Evolutionary conservation across 1,140 invertebrate genomes (phyloP).

Genomic region (Leptinotarsa lineolata): DNA sequence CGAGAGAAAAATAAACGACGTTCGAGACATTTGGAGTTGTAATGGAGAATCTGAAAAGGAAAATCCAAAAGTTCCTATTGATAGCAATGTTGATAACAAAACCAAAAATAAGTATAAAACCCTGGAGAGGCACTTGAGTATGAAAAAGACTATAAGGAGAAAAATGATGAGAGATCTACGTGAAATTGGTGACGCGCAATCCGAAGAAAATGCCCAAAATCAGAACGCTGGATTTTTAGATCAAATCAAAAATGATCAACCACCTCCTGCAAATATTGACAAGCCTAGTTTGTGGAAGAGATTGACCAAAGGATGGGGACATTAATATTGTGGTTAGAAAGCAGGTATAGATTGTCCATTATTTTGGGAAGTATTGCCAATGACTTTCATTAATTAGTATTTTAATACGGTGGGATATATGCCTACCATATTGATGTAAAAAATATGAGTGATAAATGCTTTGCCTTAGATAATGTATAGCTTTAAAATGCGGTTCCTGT

Average conservation of each 20-base stretch:
- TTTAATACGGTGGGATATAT: neutral
- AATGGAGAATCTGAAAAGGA: constrained; percentile 49
- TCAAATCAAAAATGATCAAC: constrained; percentile 54
- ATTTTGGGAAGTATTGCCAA: neutral
- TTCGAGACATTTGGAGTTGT: constrained; percentile 51
- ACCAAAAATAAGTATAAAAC: constrained; percentile 64
- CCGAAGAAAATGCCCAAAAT: constrained; percentile 36
- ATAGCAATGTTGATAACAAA: constrained; percentile 41
- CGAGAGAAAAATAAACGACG: constrained; percentile 53
- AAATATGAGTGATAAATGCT: constrained; percentile 1
- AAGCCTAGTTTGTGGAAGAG: constrained; percentile 56
- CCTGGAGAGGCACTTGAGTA: constrained; percentile 78
- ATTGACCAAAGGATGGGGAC: constrained; percentile 55
- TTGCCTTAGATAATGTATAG: constrained; percentile 2
- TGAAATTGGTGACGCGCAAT: constrained; percentile 52
- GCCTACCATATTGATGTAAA: neutral
- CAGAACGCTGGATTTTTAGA: constrained; percentile 52
- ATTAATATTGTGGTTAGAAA: constrained; percentile 31
- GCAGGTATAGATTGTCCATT: neutral
- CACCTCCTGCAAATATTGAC: constrained; percentile 54
- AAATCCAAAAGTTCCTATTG: constrained; percentile 39
- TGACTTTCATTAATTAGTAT: neutral
- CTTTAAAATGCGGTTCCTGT: constrained; percentile 2
- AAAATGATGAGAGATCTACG: constrained; percentile 82
- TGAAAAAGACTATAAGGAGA: constrained; percentile 85